Conservation (phyloP, 2,888 invertebrate genomes). For the Caenorhabditis sp. region DNA sequence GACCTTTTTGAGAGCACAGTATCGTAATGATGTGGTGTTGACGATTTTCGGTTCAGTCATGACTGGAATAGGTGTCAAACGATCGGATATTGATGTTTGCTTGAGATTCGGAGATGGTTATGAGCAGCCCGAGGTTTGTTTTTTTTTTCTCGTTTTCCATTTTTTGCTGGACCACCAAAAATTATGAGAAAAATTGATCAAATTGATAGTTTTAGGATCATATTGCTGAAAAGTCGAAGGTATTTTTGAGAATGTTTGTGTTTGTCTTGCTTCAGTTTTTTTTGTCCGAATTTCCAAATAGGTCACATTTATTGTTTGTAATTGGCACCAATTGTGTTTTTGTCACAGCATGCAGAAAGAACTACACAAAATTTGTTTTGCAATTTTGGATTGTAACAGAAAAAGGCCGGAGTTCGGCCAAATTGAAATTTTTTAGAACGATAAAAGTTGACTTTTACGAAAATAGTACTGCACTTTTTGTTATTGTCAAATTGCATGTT, state of each 20-base stretch:
- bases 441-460: no score
- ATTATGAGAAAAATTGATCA: background rate
- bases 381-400: no score
- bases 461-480: no score
- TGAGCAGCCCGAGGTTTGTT: slow-evolving; percentile 38
- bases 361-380: no score
- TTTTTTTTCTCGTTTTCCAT: background rate
- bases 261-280: background rate
- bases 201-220: background rate
- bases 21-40: background rate
- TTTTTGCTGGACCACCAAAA: background rate
- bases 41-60: slow-evolving; percentile 76
- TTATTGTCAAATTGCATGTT: no score
- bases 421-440: no score
- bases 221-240: background rate
- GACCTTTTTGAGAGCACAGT: no score
- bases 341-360: no score
- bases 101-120: slow-evolving; percentile 73
- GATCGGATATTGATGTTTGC: slow-evolving; percentile 77
- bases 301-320: no score
- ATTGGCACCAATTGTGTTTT: no score
- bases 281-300: no score
- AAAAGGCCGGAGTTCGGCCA: no score
- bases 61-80: slow-evolving; percentile 76
- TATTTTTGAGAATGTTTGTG: background rate